Base-by-base conservation (phyloP, 2,888 invertebrate genomes). In the Furcula furcula region DNA sequence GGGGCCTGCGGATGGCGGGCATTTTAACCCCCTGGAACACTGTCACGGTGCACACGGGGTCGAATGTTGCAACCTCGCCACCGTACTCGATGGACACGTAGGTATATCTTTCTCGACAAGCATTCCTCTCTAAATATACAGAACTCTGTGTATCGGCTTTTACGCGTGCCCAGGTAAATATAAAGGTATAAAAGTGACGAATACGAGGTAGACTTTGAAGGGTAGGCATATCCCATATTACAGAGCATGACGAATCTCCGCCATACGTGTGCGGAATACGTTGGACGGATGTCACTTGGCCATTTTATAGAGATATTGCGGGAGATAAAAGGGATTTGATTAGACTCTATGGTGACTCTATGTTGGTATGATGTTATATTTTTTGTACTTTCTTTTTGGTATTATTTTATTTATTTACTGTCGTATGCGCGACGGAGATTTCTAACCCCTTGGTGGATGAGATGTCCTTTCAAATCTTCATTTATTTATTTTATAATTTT, bases 161-260 rank as follows among this genome's bases (percentile, higher is more conserved):
- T 75, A 79, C 76, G 76, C 71, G 76, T 59, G 64, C 64, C 77
- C 80, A 83, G 79, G 82, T 82, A 82, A 83, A 82, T 81, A 81
- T 67, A 68, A 65, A 64, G 72, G 70, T 77, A 77, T 80, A 80
- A 82, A 81, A 76, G 78, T 83, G 83, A 83, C 76, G 77, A 70
- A 83, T 81, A 77, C 65, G 58, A 63, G 58, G 57, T 59, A 58
- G 47, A 51, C 65, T 76, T 77, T 77, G 77, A 77, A 75, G 77
- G 75, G 74, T 76, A 69, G 55, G 36, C 51, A 41, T 53, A 39
- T 50, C 40, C 42, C 20, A 34, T 35, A 31, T 53, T 40, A 40
- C 46, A 50, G 45, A 48, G 48, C 57, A 64, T 61, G 63, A 65
- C 49, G 60, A 58, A 65, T 65, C 61, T 51, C 46, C 29, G 56